Percentiles rank a stretch among this genome's conserved stretches.
Conservation (phyloP, 2,113 vertebrate species). For the Isichthys henryi region DNA sequence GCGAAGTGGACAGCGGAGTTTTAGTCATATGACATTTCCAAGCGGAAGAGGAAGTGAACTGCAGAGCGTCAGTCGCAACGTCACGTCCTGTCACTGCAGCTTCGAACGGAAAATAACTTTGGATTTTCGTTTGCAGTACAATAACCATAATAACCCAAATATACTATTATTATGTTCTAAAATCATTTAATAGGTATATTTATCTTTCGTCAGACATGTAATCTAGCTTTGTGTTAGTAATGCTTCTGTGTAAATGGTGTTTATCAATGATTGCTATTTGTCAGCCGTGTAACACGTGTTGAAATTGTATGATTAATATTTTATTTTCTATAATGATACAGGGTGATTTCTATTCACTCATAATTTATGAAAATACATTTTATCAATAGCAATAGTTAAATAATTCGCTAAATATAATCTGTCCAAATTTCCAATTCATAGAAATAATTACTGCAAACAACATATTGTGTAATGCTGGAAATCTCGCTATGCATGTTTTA, state of each 20-base stretch:
- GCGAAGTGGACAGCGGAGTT: slow-evolving; percentile 24
- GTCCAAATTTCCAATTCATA: background rate
- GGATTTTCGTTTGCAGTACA: background rate
- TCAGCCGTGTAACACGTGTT: background rate
- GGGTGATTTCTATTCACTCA: background rate
- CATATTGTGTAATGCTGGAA: background rate
- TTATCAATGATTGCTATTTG: background rate
- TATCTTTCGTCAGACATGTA: background rate
- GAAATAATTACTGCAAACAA: background rate
- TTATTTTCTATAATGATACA: background rate
- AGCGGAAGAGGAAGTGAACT: slow-evolving; percentile 36
- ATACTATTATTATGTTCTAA: background rate
- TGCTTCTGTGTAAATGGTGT: background rate
- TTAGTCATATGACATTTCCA: slow-evolving; percentile 52
- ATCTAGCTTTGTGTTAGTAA: background rate
- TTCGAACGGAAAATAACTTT: background rate
- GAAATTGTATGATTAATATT: background rate
- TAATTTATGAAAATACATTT: background rate
- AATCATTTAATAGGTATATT: background rate
- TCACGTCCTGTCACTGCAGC: background rate
- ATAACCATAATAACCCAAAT: background rate
- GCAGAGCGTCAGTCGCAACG: background rate
- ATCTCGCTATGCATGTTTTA: background rate
- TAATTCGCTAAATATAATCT: background rate
- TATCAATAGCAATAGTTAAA: background rate